A percentile compares a stretch with the other conserved stretches of the same genome.
Conservation (phyloP, 2,113 vertebrate species). For the Melanocharis versteri region DNA sequence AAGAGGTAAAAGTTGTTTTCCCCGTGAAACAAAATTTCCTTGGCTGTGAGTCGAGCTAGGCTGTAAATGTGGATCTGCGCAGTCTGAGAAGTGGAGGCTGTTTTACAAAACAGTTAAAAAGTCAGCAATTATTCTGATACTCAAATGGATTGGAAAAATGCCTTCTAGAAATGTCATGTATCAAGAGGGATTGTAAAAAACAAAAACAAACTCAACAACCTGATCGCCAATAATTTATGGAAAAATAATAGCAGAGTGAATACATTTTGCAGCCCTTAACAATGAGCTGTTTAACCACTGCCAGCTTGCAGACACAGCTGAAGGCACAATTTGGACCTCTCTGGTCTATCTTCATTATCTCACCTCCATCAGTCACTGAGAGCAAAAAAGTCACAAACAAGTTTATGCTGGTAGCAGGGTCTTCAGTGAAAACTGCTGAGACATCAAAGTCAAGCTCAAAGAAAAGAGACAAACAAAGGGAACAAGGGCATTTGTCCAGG, state of each 20-base stretch:
- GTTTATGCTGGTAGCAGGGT: background rate
- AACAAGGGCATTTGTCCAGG: slow-evolving; percentile 17
- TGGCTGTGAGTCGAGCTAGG: accelerated
- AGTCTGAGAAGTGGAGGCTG: background rate
- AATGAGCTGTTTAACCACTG: background rate
- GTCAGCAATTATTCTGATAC: background rate
- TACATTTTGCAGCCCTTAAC: background rate
- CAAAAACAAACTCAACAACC: background rate
- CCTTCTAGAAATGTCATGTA: background rate
- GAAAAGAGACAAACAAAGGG: slow-evolving; percentile 23
- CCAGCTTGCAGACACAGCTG: background rate
- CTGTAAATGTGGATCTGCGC: background rate
- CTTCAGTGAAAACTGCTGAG: slow-evolving; percentile 33
- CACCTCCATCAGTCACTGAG: background rate
- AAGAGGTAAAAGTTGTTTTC: background rate
- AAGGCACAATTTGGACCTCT: background rate
- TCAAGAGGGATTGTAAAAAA: background rate
- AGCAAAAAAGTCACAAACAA: background rate
- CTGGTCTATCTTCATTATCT: background rate
- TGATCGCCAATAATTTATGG: background rate
- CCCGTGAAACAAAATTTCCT: background rate
- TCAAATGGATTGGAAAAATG: background rate
- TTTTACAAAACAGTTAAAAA: background rate
- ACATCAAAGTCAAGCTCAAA: slow-evolving; percentile 37
- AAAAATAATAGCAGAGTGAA: background rate